Evolutionary conservation across 2,888 invertebrate genomes (phyloP), one percentile per base, ranked within the genome.

Genomic region (Falcaria lacertinaria): DNA sequence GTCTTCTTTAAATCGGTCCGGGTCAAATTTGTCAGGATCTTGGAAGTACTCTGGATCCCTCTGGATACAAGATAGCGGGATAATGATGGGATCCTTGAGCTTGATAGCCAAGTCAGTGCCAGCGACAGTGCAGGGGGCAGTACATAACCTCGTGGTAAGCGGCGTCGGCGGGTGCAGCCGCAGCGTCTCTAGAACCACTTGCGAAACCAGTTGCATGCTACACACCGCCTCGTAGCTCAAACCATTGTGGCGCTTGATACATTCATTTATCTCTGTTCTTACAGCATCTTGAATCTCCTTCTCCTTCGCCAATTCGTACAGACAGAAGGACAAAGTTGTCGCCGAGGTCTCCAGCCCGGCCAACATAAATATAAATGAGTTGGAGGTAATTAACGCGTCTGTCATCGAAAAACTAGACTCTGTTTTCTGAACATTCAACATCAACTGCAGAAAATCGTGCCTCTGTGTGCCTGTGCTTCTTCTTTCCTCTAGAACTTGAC

Each of bases 291-390:
- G 89, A 43, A 86, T 48, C 22, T 83, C 78, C 44, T 64, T 64
- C 49, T 82, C 72, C 66, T 80, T 86, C 11, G 88, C 84, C 44
- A 89, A 58, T 58, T 89, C 76, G 45, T 85, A 89, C 48, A 89
- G 73, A 70, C 83, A 82, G 64, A 89, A 89, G 11, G 88, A 87
- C 44, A 84, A 60, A 14, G 87, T 86, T 34, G 85, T 86, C 16
- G 89, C 71, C 8, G 88, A 80, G 5, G 89, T 81, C 56, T 89
- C 89, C 50, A 89, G 57, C 1, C 89, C 89, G n/a, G 89, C 89
- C 44, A 89, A 47, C 85, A 89, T 85, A 54, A 89, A 89, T 77
- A 89, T 89, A 60, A 89, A 89, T 40, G 89, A 89, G 64, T 88
- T 89, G 11, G 89, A 89, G 32, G 80, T 88, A 69, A 89, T 89